Conservation (phyloP, 2,888 invertebrate genomes). For the Tethea ocularis region DNA sequence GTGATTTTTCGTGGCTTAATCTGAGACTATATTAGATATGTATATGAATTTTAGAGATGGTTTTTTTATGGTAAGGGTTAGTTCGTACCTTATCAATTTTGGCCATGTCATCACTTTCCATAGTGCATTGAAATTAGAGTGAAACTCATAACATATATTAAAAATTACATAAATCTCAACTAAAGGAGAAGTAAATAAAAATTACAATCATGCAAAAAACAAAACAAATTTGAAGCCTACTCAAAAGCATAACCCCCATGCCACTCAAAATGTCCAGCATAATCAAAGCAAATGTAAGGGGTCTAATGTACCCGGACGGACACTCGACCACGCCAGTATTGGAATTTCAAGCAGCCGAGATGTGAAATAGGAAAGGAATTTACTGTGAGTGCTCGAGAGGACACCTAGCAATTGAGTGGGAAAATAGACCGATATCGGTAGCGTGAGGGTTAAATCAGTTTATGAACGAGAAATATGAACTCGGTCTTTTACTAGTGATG, state of each 20-base stretch:
- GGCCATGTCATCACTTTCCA: too few species aligned
- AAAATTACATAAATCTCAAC: neutral
- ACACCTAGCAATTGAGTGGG: conserved; percentile 14
- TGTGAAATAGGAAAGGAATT: conserved; percentile 30
- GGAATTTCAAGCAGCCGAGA: conserved; percentile 29
- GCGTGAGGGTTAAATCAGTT: conserved; percentile 9
- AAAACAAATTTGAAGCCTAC: neutral
- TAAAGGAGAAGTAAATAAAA: neutral
- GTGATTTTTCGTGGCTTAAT: too few species aligned
- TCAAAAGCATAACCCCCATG: conserved; percentile 11
- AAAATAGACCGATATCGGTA: conserved; percentile 11
- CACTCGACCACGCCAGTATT: conserved; percentile 20
- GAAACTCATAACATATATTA: too few species aligned
- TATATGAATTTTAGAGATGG: too few species aligned
- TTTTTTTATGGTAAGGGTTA: too few species aligned
- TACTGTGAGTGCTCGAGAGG: conserved; percentile 15
- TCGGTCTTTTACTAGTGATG: neutral
- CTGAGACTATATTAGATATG: too few species aligned
- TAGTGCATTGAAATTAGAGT: too few species aligned
- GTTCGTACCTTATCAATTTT: too few species aligned
- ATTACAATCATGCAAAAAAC: neutral
- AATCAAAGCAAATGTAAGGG: conserved; percentile 11
- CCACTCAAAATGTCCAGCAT: conserved; percentile 10
- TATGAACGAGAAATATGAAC: conserved; percentile 7
- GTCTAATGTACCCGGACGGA: conserved; percentile 14